Conservation (phyloP, 1,140 invertebrate species). For the Drosophila pallidifrons region DNA sequence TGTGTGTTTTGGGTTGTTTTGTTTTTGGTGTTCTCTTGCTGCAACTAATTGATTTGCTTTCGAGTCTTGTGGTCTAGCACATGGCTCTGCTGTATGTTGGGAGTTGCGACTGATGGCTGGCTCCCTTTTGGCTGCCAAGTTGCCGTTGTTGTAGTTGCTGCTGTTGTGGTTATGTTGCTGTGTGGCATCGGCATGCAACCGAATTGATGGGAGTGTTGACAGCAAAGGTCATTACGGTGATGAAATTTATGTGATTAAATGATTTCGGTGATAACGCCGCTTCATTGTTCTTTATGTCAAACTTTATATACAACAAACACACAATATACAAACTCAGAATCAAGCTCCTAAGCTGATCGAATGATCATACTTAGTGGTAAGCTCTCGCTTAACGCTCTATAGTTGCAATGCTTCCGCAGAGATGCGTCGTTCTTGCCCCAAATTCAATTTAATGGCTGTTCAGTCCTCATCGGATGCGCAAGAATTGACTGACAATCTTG, state of each 20-base stretch:
- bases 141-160: conserved; percentile 23
- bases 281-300: conserved; percentile 59
- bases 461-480: conserved; percentile 7
- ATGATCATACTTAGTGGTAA: conserved; percentile 5
- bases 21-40: conserved; percentile 1
- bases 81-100: conserved; percentile 32
- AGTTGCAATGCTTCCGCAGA: neutral
- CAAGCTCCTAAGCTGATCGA: neutral
- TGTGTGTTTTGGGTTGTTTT: neutral
- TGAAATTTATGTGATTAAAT: conserved; percentile 49
- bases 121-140: conserved; percentile 75
- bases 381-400: neutral
- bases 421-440: neutral
- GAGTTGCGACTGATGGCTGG: conserved; percentile 21
- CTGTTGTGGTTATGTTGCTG: conserved; percentile 12
- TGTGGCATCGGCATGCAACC: conserved; percentile 26
- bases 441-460: neutral
- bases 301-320: conserved; percentile 26
- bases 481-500: neutral
- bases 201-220: conserved; percentile 68
- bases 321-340: neutral
- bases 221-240: conserved; percentile 63
- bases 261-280: conserved; percentile 18
- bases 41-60: conserved; percentile 67
- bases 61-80: conserved; percentile 53